These are phyloP conservation scores for Hafferia zeledoni DNA, from an alignment of 2,797 vertebrate species.

Conservation along the genomic window DNA sequence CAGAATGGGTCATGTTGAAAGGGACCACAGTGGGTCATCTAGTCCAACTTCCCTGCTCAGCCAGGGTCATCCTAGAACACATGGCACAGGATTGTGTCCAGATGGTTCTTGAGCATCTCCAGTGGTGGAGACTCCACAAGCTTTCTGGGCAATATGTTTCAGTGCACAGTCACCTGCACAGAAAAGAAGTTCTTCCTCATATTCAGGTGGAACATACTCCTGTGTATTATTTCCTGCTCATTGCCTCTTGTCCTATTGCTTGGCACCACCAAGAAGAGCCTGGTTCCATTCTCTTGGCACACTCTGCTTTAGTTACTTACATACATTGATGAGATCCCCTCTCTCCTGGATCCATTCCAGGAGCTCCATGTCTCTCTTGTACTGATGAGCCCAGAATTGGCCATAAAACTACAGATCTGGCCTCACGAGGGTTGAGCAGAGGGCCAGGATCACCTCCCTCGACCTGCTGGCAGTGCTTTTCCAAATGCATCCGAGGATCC, in stretches of 20 bases:
- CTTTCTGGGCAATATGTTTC: background rate
- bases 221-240: background rate
- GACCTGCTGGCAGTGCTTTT: background rate
- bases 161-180: background rate
- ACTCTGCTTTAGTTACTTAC: too few species aligned
- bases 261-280: background rate
- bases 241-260: background rate
- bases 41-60: background rate
- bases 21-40: background rate
- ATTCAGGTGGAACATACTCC: background rate
- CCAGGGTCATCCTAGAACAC: background rate
- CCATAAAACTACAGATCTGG: background rate
- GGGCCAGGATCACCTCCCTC: background rate
- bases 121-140: background rate
- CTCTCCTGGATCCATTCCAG: background rate
- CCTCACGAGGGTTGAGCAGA: background rate
- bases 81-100: background rate
- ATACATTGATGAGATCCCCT: background rate
- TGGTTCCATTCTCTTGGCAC: background rate
- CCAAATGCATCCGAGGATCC: background rate
- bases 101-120: background rate
- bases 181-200: background rate
- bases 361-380: background rate
- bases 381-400: background rate
- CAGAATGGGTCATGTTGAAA: background rate